Conservation (phyloP, 2,797 vertebrate species). For the Tokudaia muenninki region DNA sequence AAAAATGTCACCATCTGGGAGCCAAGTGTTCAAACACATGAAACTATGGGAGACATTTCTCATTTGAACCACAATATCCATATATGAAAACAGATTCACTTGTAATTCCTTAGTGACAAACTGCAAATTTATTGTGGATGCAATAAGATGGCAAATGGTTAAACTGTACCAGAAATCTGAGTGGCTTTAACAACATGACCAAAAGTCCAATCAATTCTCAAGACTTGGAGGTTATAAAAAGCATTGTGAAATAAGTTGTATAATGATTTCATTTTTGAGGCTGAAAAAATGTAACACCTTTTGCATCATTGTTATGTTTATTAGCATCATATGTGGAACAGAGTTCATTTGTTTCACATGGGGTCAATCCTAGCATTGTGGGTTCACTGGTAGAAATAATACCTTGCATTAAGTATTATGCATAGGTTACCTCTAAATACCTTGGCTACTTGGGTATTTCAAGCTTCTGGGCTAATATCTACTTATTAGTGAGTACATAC, state of each 20-base stretch:
- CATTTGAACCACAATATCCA: neutral
- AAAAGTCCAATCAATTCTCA: neutral
- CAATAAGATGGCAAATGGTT: neutral
- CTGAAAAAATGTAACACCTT: neutral
- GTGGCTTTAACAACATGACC: neutral
- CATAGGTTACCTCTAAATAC: no score
- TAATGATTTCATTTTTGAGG: constrained; percentile 44
- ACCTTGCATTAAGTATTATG: no score
- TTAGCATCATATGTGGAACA: constrained; percentile 22
- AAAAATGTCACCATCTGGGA: neutral
- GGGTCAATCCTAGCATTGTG: neutral
- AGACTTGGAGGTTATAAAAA: neutral
- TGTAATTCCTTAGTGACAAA: neutral
- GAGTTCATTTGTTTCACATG: constrained; percentile 54
- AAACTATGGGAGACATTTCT: neutral
- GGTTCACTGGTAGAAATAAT: neutral
- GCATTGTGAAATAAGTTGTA: constrained; percentile 45
- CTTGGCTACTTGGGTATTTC: no score
- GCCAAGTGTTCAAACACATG: neutral
- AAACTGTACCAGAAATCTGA: neutral
- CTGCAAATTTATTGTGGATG: neutral
- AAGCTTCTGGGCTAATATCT: no score
- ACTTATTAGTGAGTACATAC: no score
- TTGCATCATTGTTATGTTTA: neutral
- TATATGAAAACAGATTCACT: neutral